Evolutionary conservation across 2,888 invertebrate species (phyloP).

Genomic region (Tipula lateralis): DNA sequence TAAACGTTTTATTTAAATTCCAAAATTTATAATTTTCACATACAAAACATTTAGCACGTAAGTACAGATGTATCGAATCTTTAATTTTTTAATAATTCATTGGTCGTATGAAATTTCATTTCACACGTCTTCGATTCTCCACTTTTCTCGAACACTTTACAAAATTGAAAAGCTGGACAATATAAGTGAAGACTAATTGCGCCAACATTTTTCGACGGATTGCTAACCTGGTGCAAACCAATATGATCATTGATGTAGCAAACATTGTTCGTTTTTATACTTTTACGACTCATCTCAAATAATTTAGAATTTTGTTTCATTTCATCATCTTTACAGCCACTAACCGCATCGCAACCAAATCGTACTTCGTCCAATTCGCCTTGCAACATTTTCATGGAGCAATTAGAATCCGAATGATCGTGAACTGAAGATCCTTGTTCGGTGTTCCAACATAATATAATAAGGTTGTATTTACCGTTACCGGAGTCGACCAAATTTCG

Average conservation of each 20-base stretch:
- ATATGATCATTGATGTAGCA: constrained; percentile 93
- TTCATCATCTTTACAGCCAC: constrained; percentile 47
- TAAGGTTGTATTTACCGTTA: constrained; percentile 95
- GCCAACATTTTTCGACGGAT: constrained; percentile 79
- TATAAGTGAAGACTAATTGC: constrained; percentile 93
- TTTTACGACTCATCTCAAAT: constrained; percentile 59
- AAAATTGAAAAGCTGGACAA: constrained; percentile 85
- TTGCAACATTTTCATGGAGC: constrained; percentile 92
- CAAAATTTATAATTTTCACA: too few species aligned
- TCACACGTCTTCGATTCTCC: neutral
- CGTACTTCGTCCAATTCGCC: constrained; percentile 77
- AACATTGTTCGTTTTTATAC: constrained; percentile 68
- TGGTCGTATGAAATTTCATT: neutral
- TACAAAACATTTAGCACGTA: too few species aligned
- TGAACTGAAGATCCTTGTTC: constrained; percentile 93
- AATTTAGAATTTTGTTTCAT: constrained; percentile 56
- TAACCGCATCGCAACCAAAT: constrained; percentile 39
- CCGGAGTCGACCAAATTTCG: constrained; percentile 93
- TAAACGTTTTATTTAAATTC: too few species aligned
- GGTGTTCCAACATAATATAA: constrained; percentile 98
- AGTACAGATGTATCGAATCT: too few species aligned
- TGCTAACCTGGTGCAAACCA: constrained; percentile 94
- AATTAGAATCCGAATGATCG: constrained; percentile 93
- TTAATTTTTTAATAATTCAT: too few species aligned
- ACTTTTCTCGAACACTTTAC: constrained; percentile 82